phyloP scores from a whole-genome alignment of 2,888 invertebrate species.

The Limnephilus auricula region DNA sequence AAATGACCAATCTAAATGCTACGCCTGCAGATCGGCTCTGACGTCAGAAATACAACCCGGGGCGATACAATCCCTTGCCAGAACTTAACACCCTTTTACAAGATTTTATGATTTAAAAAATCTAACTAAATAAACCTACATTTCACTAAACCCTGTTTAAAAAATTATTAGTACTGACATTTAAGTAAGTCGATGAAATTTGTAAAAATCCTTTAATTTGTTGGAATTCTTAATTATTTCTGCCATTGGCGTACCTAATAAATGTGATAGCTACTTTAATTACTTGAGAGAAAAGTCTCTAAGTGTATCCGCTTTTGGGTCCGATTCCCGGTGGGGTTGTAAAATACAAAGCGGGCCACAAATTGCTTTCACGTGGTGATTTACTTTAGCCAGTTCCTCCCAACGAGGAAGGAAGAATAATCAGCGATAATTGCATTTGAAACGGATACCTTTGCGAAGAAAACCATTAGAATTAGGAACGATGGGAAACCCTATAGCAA shows the following conservation, averaged over 20 bases:
- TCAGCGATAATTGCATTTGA: slow-evolving; percentile 17
- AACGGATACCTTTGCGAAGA: background rate
- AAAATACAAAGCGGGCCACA: slow-evolving; percentile 3
- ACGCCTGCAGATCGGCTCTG: background rate
- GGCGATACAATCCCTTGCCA: background rate
- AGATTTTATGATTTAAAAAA: background rate
- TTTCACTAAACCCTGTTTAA: background rate
- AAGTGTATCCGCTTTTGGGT: background rate
- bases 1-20: background rate
- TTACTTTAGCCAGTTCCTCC: background rate
- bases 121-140: no score
- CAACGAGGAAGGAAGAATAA: background rate
- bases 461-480: background rate
- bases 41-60: background rate
- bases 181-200: no score
- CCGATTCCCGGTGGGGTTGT: background rate
- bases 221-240: background rate
- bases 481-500: background rate
- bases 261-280: background rate
- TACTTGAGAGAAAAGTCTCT: background rate
- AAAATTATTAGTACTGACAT: background rate
- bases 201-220: no score
- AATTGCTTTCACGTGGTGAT: slow-evolving; percentile 7
- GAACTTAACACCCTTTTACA: background rate
- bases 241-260: background rate